Percentiles rank a stretch among this genome's conserved stretches.
Evolutionary conservation across 2,888 invertebrate genomes (phyloP).

Genomic region (Noctuana brunneofusca): DNA sequence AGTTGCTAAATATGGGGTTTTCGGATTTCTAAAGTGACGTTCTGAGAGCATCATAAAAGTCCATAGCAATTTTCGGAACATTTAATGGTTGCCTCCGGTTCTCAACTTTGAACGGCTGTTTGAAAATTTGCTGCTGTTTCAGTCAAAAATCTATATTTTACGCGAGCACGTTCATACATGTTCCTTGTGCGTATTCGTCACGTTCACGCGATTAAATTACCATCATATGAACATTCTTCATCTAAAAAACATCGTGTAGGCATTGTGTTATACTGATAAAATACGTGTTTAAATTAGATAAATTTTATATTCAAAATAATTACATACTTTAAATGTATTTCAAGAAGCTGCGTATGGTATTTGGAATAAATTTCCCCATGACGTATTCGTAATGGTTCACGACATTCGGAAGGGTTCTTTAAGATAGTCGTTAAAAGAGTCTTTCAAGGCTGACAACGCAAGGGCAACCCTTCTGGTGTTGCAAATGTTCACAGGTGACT

Average conservation of each 20-base stretch:
- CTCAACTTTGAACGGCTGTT: constrained; percentile 39
- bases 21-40: constrained; percentile 16
- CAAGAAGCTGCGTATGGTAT: too few species aligned
- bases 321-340: neutral
- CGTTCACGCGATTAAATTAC: constrained; percentile 34
- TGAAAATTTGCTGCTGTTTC: constrained; percentile 39
- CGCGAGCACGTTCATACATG: constrained; percentile 8
- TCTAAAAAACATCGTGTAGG: neutral
- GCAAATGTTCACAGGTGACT: too few species aligned
- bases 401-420: too few species aligned
- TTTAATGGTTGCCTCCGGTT: constrained; percentile 41
- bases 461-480: too few species aligned
- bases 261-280: neutral
- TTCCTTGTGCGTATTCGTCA: constrained; percentile 34
- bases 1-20: constrained; percentile 19
- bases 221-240: constrained; percentile 15
- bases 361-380: too few species aligned
- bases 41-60: constrained; percentile 36
- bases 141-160: constrained; percentile 33
- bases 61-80: constrained; percentile 43
- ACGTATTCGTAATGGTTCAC: too few species aligned
- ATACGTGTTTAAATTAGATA: neutral
- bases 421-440: too few species aligned
- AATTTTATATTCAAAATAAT: neutral
- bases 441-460: too few species aligned